Conservation (phyloP, 2,888 invertebrate genomes). For the Heliconius cydno region DNA sequence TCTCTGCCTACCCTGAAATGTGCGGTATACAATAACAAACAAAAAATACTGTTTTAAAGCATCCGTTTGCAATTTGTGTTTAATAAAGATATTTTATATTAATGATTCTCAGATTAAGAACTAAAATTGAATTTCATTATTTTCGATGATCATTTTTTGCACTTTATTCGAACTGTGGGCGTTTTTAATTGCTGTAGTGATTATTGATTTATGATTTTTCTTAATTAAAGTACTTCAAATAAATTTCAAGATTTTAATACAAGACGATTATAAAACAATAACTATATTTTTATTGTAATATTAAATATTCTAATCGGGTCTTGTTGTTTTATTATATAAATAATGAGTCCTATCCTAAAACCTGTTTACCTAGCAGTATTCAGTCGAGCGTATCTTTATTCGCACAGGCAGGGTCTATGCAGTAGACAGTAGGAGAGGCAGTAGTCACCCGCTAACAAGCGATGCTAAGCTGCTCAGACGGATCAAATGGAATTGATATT, state of each 20-base stretch:
- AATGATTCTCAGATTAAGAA: constrained; percentile 30
- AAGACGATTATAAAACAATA: background rate
- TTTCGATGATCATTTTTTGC: constrained; percentile 56
- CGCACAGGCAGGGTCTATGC: constrained; percentile 44
- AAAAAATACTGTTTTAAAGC: too few species aligned
- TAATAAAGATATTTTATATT: constrained; percentile 27
- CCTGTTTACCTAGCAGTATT: constrained; percentile 63
- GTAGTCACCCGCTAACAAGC: constrained; percentile 48
- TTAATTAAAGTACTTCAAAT: constrained; percentile 34
- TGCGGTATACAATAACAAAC: too few species aligned
- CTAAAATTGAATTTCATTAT: constrained; percentile 58
- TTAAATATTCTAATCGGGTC: constrained; percentile 11
- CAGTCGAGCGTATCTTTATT: constrained; percentile 48
- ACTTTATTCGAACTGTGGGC: constrained; percentile 49
- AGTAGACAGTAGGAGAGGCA: constrained; percentile 39
- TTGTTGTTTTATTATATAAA: constrained; percentile 56
- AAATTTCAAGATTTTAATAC: constrained; percentile 6
- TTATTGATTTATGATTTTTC: constrained; percentile 58
- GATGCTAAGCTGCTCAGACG: constrained; percentile 44
- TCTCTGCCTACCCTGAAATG: too few species aligned
- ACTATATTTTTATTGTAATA: background rate
- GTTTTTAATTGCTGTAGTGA: constrained; percentile 66
- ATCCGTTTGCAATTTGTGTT: constrained; percentile 19
- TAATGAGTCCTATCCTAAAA: constrained; percentile 68
- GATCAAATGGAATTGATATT: constrained; percentile 49